Percentiles rank a stretch among this genome's conserved stretches.
These are phyloP conservation scores for Eidolon helvum DNA, from an alignment of 2,113 vertebrate genomes.

Conservation along the genomic window DNA sequence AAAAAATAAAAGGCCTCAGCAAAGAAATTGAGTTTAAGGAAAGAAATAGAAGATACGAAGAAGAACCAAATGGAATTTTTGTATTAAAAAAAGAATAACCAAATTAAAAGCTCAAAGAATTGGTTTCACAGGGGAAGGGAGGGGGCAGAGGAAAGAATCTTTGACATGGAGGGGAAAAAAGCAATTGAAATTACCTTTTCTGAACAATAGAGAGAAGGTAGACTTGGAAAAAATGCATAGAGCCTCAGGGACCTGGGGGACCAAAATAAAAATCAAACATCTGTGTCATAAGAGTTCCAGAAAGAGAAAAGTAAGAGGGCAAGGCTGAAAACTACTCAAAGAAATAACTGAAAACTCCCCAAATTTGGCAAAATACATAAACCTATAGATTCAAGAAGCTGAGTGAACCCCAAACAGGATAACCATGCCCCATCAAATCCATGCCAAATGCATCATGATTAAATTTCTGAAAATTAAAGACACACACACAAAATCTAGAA, in stretches of 20 bases:
- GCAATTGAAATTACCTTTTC: neutral
- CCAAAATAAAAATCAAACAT: rapidly evolving
- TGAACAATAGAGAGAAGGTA: neutral
- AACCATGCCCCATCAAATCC: neutral
- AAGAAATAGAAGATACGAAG: neutral
- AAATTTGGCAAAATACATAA: neutral
- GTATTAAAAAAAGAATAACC: neutral
- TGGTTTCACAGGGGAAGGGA: neutral
- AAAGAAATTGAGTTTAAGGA: neutral
- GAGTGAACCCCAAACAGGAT: neutral
- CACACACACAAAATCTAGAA: neutral
- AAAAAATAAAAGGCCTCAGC: neutral
- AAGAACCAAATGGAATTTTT: neutral
- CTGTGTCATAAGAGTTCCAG: no score
- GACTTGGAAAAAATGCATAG: neutral
- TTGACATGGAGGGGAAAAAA: neutral
- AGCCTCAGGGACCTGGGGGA: neutral
- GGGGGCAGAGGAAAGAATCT: neutral
- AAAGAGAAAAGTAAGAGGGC: neutral
- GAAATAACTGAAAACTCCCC: neutral
- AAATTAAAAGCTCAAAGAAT: neutral
- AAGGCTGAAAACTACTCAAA: neutral
- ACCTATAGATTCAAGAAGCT: neutral
- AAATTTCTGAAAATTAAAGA: neutral
- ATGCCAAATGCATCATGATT: neutral